Evolutionary conservation across 2,797 vertebrate species (phyloP), one percentile per base, ranked within the genome.

Genomic region (Antrozous pallidus): DNA sequence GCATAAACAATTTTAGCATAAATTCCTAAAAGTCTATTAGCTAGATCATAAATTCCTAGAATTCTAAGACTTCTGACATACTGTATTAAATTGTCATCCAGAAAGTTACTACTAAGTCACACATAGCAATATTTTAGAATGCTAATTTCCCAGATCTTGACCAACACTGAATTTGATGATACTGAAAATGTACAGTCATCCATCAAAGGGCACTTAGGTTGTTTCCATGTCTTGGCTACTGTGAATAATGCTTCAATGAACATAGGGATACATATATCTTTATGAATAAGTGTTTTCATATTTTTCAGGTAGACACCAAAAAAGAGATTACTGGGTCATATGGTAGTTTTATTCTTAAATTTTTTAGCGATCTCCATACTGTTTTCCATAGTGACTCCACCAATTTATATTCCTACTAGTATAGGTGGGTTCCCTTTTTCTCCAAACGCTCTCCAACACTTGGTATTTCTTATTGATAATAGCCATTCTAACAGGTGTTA

Each of bases 41-140:
- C 24, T 69, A 92, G 22, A 94, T 61, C 40, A 78, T 78, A 42
- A 20, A 28, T 80, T 71, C 33, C 13, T 8, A 81, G 61, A 85
- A 85, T 90, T 77, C 14, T 90, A 92, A 81, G 61, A 71, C 24
- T 88, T 91, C 33, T 65, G 38, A 85, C 31, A 94, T 77, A 81
- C 33, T 75, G 65, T 38, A 71, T 33, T 75, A 71, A 67, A 84
- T 40, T 70, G 16, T 26, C 63, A n/a, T 75, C 74, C 33, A 47
- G 13, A 89, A 94, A 42, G 67, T 65, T 38, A 70, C 33, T 91
- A 56, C 79, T 47, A 87, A 63, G 63, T 63, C 28, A 61, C 26
- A 38, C 26, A 28, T 24, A 36, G 71, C 22, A 96, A 26, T 36
- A 83, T 67, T 79, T 84, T 70, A 70, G 79, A 90, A 31, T 74